A percentile compares a stretch with the other conserved stretches of the same genome.
These are phyloP conservation scores for Ctenosaura bakeri DNA, from an alignment of 2,797 vertebrate genomes.

Conservation along the genomic window DNA sequence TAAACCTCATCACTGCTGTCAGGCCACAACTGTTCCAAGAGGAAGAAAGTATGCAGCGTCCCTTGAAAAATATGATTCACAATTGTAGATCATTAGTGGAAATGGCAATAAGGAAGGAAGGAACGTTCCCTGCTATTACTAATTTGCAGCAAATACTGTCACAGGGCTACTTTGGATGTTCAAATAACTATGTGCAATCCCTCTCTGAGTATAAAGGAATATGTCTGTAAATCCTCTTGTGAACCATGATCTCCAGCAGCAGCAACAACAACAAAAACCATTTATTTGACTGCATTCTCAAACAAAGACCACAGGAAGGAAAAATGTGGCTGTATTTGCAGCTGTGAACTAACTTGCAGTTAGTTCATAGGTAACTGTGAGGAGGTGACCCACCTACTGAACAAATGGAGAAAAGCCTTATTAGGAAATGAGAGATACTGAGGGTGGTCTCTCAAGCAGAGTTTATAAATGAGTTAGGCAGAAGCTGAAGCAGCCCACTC, in stretches of 20 bases:
- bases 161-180: background rate
- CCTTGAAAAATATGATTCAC: conserved; percentile 50
- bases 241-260: background rate
- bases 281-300: background rate
- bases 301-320: background rate
- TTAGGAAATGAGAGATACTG: no score
- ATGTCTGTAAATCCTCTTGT: background rate
- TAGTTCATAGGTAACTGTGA: background rate
- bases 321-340: background rate
- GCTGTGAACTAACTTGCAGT: background rate
- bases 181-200: background rate
- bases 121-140: background rate
- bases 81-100: conserved; percentile 56
- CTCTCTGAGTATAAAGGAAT: background rate
- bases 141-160: conserved; percentile 6
- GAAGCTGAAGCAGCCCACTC: no score
- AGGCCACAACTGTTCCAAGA: conserved; percentile 38
- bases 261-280: background rate
- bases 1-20: conserved; percentile 64
- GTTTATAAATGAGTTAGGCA: no score
- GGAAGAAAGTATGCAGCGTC: conserved; percentile 42
- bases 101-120: conserved; percentile 43
- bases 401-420: background rate
- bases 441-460: no score
- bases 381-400: background rate